Percentiles rank a stretch among this genome's conserved stretches.
phyloP scores from a whole-genome alignment of 2,888 invertebrate genomes.

The Ceraclea dissimilis region DNA sequence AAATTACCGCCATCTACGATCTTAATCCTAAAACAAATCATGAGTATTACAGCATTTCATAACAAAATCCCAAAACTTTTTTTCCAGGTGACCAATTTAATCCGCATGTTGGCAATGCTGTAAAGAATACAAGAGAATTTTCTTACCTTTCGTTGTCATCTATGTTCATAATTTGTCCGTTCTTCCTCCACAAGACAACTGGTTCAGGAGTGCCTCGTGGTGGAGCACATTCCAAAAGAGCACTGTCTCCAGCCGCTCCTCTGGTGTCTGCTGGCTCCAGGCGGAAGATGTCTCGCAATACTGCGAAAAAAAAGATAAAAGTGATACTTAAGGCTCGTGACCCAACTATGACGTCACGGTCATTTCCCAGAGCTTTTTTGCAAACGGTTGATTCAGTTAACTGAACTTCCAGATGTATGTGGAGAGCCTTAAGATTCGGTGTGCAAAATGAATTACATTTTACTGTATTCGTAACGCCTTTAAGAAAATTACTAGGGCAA shows the following conservation, averaged over 20 bases:
- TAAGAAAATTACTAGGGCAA: too few species aligned
- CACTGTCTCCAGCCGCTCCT: constrained; percentile 78
- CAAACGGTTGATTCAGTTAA: too few species aligned
- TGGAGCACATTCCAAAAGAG: constrained; percentile 79
- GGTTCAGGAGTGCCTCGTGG: constrained; percentile 89
- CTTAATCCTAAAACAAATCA: constrained; percentile 47
- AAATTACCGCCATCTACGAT: constrained; percentile 75
- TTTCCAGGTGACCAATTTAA: too few species aligned
- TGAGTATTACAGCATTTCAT: background rate
- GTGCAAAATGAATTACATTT: background rate
- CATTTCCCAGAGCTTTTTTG: too few species aligned
- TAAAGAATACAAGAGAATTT: background rate
- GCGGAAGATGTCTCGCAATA: constrained; percentile 83
- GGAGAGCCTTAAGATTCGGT: too few species aligned
- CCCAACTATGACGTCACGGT: too few species aligned
- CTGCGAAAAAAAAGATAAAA: constrained; percentile 43
- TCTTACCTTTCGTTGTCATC: constrained; percentile 55
- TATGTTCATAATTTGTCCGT: constrained; percentile 67
- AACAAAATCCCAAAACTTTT: background rate
- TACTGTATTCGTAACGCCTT: background rate
- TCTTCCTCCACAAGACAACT: constrained; percentile 80
- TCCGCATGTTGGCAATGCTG: background rate
- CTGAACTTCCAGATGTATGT: too few species aligned
- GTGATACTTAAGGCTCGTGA: too few species aligned
- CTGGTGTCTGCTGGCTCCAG: constrained; percentile 75